These are phyloP conservation scores for Mesocricetus auratus DNA, from an alignment of 2,113 vertebrate species.

Conservation along the genomic window DNA sequence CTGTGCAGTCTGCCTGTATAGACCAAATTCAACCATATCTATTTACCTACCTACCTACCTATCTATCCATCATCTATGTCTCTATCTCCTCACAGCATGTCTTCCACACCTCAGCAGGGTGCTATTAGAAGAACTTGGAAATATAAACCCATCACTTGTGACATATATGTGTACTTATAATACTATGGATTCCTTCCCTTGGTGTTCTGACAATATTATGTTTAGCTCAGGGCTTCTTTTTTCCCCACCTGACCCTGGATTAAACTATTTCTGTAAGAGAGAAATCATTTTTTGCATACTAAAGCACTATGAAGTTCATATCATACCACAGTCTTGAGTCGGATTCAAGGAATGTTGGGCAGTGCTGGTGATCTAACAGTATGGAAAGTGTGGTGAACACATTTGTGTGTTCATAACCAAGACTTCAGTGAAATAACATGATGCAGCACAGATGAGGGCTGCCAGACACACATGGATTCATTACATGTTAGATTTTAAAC, in stretches of 20 bases:
- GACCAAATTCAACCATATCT: neutral
- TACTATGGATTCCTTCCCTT: neutral
- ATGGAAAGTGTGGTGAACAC: neutral
- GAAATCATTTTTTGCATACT: neutral
- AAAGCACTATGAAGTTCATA: neutral
- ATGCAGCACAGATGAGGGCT: neutral
- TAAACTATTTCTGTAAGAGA: neutral
- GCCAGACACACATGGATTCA: neutral
- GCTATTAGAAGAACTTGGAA: neutral
- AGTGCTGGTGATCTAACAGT: neutral
- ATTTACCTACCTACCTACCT: neutral
- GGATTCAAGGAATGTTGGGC: neutral
- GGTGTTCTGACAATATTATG: conserved; percentile 33
- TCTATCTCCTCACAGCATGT: neutral
- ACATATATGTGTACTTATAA: neutral
- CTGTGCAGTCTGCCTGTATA: neutral
- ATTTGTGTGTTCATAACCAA: neutral
- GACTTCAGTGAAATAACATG: neutral
- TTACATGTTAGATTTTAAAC: neutral
- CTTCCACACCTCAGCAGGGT: neutral
- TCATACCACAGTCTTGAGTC: neutral
- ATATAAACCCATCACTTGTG: conserved; percentile 55
- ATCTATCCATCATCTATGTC: neutral
- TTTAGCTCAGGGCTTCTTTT: neutral
- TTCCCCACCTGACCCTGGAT: neutral